A percentile compares a stretch with the other conserved stretches of the same genome.
phyloP scores from a whole-genome alignment of 64 coral and sea anemone species.

The Montipora foliosa region DNA sequence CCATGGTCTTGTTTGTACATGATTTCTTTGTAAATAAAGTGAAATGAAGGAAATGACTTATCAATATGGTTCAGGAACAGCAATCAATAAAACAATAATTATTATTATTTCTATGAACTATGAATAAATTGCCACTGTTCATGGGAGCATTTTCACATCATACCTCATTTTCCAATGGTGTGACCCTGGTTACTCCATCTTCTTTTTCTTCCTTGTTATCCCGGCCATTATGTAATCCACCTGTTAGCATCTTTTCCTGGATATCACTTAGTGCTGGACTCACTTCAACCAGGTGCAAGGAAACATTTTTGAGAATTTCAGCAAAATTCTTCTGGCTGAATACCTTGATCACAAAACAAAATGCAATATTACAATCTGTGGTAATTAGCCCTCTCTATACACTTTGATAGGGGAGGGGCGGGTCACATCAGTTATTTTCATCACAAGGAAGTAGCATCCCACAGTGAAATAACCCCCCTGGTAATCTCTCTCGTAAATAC shows the following conservation, averaged over 20 bases:
- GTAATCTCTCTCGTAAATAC: no score
- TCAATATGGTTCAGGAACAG: no score
- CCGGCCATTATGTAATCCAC: not conserved
- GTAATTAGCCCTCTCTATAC: not conserved
- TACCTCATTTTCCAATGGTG: not conserved
- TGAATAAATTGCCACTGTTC: no score
- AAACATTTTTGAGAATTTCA: conserved; percentile 64
- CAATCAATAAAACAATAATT: no score
- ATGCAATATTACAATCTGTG: not conserved
- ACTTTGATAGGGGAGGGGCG: not conserved
- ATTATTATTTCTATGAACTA: no score
- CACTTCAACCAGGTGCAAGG: conserved; percentile 87
- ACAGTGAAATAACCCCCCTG: no score
- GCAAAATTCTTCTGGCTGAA: conserved; percentile 66
- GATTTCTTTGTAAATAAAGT: no score
- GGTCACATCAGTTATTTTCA: no score
- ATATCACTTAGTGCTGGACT: conserved; percentile 91
- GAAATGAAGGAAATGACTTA: no score
- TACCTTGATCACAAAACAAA: conserved; percentile 67
- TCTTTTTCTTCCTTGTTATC: not conserved
- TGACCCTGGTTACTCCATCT: not conserved
- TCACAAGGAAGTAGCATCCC: no score
- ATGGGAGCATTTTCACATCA: not conserved
- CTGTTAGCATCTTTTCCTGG: conserved; percentile 77
- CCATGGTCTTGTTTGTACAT: no score